These are phyloP conservation scores for Metalampra italica DNA, from an alignment of 2,888 invertebrate genomes.

Conservation along the genomic window DNA sequence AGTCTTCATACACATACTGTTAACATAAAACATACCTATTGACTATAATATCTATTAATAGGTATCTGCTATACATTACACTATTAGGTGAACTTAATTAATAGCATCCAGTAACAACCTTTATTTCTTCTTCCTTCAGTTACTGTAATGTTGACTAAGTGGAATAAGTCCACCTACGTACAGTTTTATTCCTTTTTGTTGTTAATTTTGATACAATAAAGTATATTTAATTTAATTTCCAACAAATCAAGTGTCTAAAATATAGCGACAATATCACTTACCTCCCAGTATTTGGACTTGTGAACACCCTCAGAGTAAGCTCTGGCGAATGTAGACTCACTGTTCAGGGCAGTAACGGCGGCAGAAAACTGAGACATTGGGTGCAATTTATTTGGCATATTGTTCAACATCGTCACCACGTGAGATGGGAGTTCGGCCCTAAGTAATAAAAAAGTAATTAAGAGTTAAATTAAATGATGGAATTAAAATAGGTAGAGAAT, in stretches of 20 bases:
- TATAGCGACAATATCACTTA: constrained; percentile 22
- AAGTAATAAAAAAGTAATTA: not conserved
- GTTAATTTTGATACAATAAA: no score
- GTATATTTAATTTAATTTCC: no score
- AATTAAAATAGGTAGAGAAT: not conserved
- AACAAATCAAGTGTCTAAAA: no score
- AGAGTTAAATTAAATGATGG: not conserved
- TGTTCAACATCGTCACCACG: constrained; percentile 95
- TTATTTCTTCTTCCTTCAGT: no score
- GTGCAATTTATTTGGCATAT: constrained; percentile 92
- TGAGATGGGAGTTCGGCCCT: constrained; percentile 95
- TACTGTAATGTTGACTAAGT: no score
- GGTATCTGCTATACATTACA: no score
- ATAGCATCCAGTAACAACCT: no score
- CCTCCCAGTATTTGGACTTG: constrained; percentile 95
- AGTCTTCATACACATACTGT: constrained; percentile 90
- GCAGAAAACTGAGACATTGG: constrained; percentile 97
- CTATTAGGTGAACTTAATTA: no score
- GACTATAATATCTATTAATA: no score
- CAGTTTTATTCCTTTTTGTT: no score
- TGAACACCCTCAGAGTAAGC: constrained; percentile 93
- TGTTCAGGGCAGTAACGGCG: constrained; percentile 93
- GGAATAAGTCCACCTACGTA: no score
- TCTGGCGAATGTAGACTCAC: constrained; percentile 94
- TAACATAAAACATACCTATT: not conserved